These are phyloP conservation scores for Drosophila tanythrix DNA, from an alignment of 2,888 invertebrate species.

Conservation along the genomic window DNA sequence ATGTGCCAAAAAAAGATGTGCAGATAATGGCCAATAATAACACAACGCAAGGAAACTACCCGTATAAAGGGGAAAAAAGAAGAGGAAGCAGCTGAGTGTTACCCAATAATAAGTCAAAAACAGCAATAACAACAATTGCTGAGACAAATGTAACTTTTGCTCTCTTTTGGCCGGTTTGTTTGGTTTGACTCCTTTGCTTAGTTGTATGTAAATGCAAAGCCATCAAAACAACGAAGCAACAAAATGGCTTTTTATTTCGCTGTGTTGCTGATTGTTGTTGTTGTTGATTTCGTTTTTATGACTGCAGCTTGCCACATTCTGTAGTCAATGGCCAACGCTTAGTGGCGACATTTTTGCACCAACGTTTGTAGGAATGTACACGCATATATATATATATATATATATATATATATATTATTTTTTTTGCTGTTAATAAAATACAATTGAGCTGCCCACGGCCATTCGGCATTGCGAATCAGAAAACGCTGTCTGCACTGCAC, in stretches of 20 bases:
- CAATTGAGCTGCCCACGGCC: conserved; percentile 37
- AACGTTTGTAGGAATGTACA: not conserved
- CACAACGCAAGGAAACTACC: conserved; percentile 22
- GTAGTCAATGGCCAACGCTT: conserved; percentile 36
- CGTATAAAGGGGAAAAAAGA: conserved; percentile 11
- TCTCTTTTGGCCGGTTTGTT: conserved; percentile 17
- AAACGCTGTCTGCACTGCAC: conserved; percentile 17
- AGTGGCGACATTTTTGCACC: conserved; percentile 21
- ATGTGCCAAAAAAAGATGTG: not conserved
- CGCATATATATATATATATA: not conserved
- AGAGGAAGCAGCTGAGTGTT: not conserved
- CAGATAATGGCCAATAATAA: conserved; percentile 47
- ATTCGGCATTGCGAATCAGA: conserved; percentile 19
- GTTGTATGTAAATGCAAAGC: conserved; percentile 50
- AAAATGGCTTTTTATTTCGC: conserved; percentile 48
- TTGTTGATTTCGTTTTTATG: conserved; percentile 16
- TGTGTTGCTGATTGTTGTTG: conserved; percentile 15
- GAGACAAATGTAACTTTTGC: conserved; percentile 17
- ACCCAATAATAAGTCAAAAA: conserved; percentile 8
- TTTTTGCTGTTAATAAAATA: conserved; percentile 21
- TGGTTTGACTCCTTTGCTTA: conserved; percentile 29
- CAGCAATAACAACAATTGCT: conserved; percentile 6
- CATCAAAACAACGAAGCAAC: conserved; percentile 36
- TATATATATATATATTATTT: not conserved
- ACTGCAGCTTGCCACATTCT: conserved; percentile 14